Evolutionary conservation across 2,888 invertebrate species (phyloP), one percentile per base, ranked within the genome.

Genomic region (Tetragonisca angustula): DNA sequence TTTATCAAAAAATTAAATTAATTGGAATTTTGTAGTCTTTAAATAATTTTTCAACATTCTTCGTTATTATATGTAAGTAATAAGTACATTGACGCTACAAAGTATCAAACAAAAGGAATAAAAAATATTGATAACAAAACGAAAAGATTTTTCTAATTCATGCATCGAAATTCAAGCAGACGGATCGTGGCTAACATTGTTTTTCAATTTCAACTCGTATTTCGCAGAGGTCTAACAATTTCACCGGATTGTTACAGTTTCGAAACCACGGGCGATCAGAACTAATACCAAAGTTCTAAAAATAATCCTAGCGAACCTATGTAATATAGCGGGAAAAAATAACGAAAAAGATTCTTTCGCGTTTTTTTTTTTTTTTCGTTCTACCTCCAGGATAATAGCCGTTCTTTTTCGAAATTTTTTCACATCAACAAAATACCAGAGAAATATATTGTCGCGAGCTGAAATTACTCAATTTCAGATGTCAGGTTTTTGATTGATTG

Each of bases 201-300:
- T 54, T 64, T 64, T n/a, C 50, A 69, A 69, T 69, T 52, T 36
- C 74, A 21, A 65, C 19, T 24, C 24, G 43, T 36, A 32, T 62
- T 74, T 65, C 74, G 19, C 54, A 6, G 54, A 19, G 21, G 4
- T 52, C n/a, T 65, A 27, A 61, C 61, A 61, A 61, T 61, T 61
- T n/a, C 32, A 24, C 54, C 21, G 50, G n/a, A 65, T 36, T n/a
- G 52, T 27, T 61, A 36, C 54, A 43, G 54, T 52, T 75, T 54
- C 19, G 15, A 65, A 65, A 56, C 65, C 54, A 36, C 24, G 36
- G 19, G 21, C 65, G 15, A 69, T 69, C 69, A 69, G 54, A 54
- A 54, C 69, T 69, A 69, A 69, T 54, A 54, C 21, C 54, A 6
- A 32, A 21, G 13, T 69, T 52, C 54, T 19, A 69, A 54, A 69